Conservation (phyloP, 2,888 invertebrate species). For the Erebia palarica region DNA sequence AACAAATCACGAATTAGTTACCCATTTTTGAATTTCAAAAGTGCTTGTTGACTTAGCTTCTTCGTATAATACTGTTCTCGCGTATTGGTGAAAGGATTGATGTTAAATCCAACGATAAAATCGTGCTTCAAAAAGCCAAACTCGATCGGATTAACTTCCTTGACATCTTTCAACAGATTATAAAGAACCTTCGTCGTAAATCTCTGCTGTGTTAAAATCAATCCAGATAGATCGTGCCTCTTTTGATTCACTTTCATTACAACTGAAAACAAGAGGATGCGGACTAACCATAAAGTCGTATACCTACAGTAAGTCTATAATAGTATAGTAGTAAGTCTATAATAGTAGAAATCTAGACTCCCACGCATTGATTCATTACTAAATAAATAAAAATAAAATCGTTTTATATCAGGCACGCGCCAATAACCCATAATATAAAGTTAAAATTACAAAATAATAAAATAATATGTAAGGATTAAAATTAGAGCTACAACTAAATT, state of each 20-base stretch:
- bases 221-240: constrained; percentile 82
- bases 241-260: constrained; percentile 53
- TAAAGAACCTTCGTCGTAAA: constrained; percentile 89
- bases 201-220: constrained; percentile 88
- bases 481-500: no score
- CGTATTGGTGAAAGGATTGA: constrained; percentile 80
- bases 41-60: constrained; percentile 79
- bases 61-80: constrained; percentile 79
- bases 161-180: constrained; percentile 83
- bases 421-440: no score
- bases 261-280: constrained; percentile 22
- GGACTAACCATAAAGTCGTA: no score
- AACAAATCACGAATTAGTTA: constrained; percentile 51
- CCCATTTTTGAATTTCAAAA: constrained; percentile 74
- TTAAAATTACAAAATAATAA: no score
- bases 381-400: no score
- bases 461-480: no score
- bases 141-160: constrained; percentile 61
- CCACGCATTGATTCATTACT: no score
- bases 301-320: no score
- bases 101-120: constrained; percentile 87
- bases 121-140: constrained; percentile 85
- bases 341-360: no score
- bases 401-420: no score
- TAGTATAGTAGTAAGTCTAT: no score